phyloP scores from a whole-genome alignment of 1,140 invertebrate genomes.

The Samia ricini region DNA sequence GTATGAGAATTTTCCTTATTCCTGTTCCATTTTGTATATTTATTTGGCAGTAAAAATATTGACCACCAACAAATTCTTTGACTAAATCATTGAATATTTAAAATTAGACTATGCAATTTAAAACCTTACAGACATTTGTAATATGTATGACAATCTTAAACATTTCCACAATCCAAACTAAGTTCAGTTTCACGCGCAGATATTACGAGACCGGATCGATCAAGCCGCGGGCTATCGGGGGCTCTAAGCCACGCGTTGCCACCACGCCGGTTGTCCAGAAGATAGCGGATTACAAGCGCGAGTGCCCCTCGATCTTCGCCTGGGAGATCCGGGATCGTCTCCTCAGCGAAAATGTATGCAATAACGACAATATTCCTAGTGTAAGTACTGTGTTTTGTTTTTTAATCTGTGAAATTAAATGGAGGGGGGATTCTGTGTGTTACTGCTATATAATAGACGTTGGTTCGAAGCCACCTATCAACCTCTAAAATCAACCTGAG shows the following conservation, averaged over 20 bases:
- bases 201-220: slow-evolving; percentile 99
- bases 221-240: slow-evolving; percentile 95
- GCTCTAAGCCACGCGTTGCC: slow-evolving; percentile 92
- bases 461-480: too few relatives aligned
- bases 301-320: slow-evolving; percentile 98
- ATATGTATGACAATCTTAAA: slow-evolving; percentile 14
- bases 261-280: slow-evolving; percentile 95
- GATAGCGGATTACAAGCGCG: slow-evolving; percentile 96
- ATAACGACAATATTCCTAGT: slow-evolving; percentile 99
- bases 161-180: slow-evolving; percentile 54
- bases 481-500: too few relatives aligned
- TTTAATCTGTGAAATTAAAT: too few relatives aligned
- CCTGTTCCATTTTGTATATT: too few relatives aligned
- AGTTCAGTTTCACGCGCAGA: slow-evolving; percentile 79
- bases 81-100: too few relatives aligned
- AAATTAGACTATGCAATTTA: neutral
- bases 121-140: neutral
- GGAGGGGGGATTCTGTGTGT: too few relatives aligned
- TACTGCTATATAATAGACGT: too few relatives aligned
- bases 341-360: slow-evolving; percentile 97
- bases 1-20: too few relatives aligned
- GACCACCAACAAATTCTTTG: too few relatives aligned
- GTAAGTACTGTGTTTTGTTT: slow-evolving; percentile 85
- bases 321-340: slow-evolving; percentile 98
- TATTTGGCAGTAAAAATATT: too few relatives aligned